Base-by-base conservation (phyloP, 53 echinoderm and acorn worm genomes). In the Antedon mediterranea region DNA sequence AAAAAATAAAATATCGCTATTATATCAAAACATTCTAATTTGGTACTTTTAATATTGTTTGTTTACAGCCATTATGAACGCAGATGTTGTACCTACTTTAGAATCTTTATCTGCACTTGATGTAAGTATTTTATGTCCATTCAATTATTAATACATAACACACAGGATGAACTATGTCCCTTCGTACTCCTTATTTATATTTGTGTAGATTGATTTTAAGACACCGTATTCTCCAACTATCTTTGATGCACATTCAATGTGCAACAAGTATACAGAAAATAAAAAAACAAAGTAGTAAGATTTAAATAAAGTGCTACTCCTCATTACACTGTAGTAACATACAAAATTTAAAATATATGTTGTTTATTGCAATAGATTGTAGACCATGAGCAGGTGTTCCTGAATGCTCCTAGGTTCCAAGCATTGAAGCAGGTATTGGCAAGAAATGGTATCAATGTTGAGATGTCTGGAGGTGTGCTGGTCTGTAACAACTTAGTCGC, bases 401-500 rank as follows among this genome's bases (percentile, higher is more conserved):
- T 95, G 34, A 95, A 95, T 74, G 89, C 91, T 6, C 97, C 97
- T 28, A 83, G 91, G 80, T 91, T 95, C 73, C 89, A 87, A 71
- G 91, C 91, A 31, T 84, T 95, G 32, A 95, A 95, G 82, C 97
- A 95, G 73, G 88, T 92, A 44, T 85, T 95, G 79, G 81, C 91
- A 7, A 83, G 91, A 73, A 89, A 95, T 71, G 97, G 97, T 29
- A 89, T 95, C 71, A 87, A 89, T 43, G 97, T 91, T 7, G 97
- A 95, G 79, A 91, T 95, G 72, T 87, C 80, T 32, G 91, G 91
- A 1, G 97, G 97, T 4, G 97, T 89, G 29, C 83, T 91, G 43
- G 97, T 95, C 34, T 95, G 97, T 72, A 95, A 95, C 77, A 89
- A 87, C n/a, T 33, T 79, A 0, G 88, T 95, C 30, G 97, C 97